Conservation (phyloP, 1,140 invertebrate species). For the Neocloeon triangulifer region DNA sequence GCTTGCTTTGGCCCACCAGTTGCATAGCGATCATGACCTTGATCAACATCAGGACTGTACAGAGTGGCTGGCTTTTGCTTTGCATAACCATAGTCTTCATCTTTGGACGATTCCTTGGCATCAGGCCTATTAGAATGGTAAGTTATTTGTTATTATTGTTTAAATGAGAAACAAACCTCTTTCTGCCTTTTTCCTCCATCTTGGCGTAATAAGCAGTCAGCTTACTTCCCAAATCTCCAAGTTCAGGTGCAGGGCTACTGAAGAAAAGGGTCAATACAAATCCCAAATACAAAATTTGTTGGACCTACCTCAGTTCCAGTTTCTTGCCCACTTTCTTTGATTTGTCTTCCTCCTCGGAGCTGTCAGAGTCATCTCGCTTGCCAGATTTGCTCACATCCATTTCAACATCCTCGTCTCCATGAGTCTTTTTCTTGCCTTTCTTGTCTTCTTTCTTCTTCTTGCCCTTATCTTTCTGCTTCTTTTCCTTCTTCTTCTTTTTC, state of each 20-base stretch:
- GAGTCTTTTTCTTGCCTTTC: slow-evolving; percentile 28
- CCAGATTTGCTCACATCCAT: background rate
- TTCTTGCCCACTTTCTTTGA: slow-evolving; percentile 4
- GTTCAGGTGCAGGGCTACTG: slow-evolving; percentile 28
- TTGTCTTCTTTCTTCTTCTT: slow-evolving; percentile 42
- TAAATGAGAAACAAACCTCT: too few species aligned
- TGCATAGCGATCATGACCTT: too few species aligned
- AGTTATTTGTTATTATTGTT: too few species aligned
- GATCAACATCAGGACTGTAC: too few species aligned
- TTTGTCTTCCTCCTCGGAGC: background rate
- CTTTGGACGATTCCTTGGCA: too few species aligned
- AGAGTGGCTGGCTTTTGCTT: too few species aligned
- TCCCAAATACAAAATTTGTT: background rate
- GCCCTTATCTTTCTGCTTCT: slow-evolving; percentile 40
- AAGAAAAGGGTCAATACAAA: slow-evolving; percentile 3
- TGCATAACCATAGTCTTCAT: too few species aligned
- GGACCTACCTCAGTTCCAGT: slow-evolving; percentile 8
- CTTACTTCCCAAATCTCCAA: slow-evolving; percentile 53
- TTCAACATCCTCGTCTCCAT: slow-evolving; percentile 11
- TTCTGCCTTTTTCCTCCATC: slow-evolving; percentile 55
- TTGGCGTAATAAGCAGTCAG: slow-evolving; percentile 53
- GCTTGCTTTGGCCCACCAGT: too few species aligned
- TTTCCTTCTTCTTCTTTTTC: slow-evolving; percentile 38
- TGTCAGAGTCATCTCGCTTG: background rate
- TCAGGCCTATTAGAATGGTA: too few species aligned